Evolutionary conservation across 2,797 vertebrate species (phyloP).

Genomic region (Manis pentadactyla): DNA sequence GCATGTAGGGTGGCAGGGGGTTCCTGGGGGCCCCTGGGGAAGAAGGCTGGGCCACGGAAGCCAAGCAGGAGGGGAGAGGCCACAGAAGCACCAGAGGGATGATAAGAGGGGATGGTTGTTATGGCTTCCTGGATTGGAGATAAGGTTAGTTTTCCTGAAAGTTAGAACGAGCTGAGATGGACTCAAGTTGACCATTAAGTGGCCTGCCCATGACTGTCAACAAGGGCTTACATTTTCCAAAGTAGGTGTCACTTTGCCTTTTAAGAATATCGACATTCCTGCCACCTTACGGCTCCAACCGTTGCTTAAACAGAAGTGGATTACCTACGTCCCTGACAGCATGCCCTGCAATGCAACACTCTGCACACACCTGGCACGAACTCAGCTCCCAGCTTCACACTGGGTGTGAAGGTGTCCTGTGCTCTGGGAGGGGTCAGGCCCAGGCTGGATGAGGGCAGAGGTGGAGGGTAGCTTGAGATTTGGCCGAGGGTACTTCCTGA

Average conservation of each 20-base stretch:
- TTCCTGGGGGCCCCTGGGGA: neutral
- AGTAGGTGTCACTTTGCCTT: neutral
- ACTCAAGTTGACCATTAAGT: neutral
- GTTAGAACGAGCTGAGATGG: neutral
- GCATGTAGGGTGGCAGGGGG: neutral
- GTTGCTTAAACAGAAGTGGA: neutral
- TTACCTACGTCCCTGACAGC: neutral
- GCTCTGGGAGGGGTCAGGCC: neutral
- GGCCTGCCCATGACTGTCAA: neutral
- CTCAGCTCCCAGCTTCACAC: fast-evolving
- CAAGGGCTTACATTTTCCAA: neutral
- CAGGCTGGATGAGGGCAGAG: neutral
- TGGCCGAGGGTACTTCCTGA: neutral
- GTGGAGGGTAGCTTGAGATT: neutral
- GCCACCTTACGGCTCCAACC: neutral
- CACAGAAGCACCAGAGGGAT: neutral
- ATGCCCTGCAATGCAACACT: too few species aligned
- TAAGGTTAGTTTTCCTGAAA: neutral
- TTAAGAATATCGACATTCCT: neutral
- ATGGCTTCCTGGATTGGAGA: neutral
- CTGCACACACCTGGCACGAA: fast-evolving
- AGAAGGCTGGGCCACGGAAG: neutral
- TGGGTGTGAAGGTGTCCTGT: neutral
- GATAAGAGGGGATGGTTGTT: neutral
- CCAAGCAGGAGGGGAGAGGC: neutral